These are phyloP conservation scores for Anthophora plumipes DNA, from an alignment of 2,888 invertebrate genomes.

Conservation along the genomic window DNA sequence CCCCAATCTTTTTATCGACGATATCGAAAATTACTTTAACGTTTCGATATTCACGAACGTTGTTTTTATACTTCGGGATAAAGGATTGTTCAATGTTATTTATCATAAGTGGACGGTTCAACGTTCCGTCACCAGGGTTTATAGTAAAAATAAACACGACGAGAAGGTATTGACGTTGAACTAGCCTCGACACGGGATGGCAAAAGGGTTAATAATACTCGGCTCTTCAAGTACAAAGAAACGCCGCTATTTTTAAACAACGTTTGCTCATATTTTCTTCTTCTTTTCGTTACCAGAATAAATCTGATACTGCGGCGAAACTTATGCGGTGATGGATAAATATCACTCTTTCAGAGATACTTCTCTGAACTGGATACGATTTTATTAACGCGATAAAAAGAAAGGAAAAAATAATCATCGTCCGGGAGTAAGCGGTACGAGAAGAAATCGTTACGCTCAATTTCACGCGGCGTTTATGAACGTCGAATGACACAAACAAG, in stretches of 20 bases:
- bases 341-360: no score
- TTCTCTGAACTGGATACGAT: background rate
- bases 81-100: background rate
- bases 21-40: no score
- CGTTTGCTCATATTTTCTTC: background rate
- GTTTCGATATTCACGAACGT: no score
- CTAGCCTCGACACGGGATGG: slow-evolving; percentile 15
- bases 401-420: no score
- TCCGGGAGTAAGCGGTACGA: no score
- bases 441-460: no score
- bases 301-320: background rate
- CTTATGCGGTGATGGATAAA: background rate
- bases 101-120: slow-evolving; percentile 6
- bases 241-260: background rate
- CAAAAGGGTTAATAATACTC: slow-evolving; percentile 31
- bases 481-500: no score
- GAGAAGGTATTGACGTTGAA: slow-evolving; percentile 25
- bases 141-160: slow-evolving; percentile 21
- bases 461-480: no score
- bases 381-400: no score
- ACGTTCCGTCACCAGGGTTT: slow-evolving; percentile 10
- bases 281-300: background rate
- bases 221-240: slow-evolving; percentile 22
- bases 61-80: no score
- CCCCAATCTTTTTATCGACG: no score